phyloP scores from a whole-genome alignment of 2,797 vertebrate genomes.

The Simalia tracyae region DNA sequence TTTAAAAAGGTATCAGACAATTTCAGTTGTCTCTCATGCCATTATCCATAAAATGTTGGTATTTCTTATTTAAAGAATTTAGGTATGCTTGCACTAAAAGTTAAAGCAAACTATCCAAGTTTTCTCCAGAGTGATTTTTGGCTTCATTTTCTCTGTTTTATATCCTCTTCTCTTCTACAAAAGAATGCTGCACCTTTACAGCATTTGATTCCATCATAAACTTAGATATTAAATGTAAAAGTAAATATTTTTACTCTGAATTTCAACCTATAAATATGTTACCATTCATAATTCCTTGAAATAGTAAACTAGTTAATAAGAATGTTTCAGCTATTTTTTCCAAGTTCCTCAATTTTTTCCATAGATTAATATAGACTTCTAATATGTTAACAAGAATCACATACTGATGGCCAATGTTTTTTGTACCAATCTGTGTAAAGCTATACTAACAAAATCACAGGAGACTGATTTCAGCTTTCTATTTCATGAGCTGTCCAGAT shows the following conservation, averaged over 20 bases:
- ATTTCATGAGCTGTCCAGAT: neutral
- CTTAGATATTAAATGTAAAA: neutral
- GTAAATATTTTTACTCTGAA: neutral
- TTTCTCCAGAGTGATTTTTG: conserved; percentile 10
- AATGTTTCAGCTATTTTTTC: neutral
- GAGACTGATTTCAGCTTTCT: neutral
- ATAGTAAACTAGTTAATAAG: neutral
- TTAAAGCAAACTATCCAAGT: conserved; percentile 19
- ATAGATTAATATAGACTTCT: neutral
- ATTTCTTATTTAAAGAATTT: conserved; percentile 17
- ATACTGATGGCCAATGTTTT: neutral
- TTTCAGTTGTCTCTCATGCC: conserved; percentile 8
- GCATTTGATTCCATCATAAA: neutral
- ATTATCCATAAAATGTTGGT: neutral
- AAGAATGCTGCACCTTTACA: neutral
- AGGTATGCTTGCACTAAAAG: conserved; percentile 19
- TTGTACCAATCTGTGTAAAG: neutral
- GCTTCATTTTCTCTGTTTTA: neutral
- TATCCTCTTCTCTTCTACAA: neutral
- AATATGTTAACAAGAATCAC: neutral
- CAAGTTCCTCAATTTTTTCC: neutral
- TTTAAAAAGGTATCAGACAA: conserved; percentile 6
- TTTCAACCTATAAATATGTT: neutral
- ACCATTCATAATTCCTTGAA: neutral
- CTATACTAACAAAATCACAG: neutral